Conservation (phyloP, 2,113 vertebrate genomes). For the Brevimyrus niger region DNA sequence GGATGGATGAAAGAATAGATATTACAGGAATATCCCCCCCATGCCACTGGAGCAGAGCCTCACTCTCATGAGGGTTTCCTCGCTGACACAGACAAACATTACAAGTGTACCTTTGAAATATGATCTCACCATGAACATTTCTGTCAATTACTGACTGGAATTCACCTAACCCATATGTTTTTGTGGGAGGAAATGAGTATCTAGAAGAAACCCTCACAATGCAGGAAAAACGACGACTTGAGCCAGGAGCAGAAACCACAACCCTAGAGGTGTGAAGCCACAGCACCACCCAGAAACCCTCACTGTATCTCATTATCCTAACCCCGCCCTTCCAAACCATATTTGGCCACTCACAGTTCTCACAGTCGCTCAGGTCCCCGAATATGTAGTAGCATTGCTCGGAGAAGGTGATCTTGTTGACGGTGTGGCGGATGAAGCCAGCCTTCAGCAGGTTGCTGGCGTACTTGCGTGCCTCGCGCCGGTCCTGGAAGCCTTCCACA, state of each 20-base stretch:
- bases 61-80: background rate
- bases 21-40: background rate
- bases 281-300: background rate
- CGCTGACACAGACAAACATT: background rate
- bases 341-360: conserved; percentile 71
- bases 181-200: background rate
- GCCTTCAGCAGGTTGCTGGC: conserved; percentile 85
- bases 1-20: background rate
- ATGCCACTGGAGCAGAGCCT: background rate
- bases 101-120: background rate
- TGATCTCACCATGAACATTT: background rate
- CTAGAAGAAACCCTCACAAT: background rate
- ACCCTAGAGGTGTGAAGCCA: background rate
- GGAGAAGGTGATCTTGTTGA: conserved; percentile 89
- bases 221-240: background rate
- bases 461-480: conserved; percentile 79
- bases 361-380: conserved; percentile 79
- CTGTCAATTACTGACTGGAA: background rate
- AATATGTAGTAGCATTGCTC: conserved; percentile 90
- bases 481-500: conserved; percentile 81
- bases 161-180: background rate
- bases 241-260: background rate
- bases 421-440: conserved; percentile 80
- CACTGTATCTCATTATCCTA: background rate
- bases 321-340: background rate